phyloP scores from a whole-genome alignment of 2,797 vertebrate species.

The Harpagifer antarcticus region DNA sequence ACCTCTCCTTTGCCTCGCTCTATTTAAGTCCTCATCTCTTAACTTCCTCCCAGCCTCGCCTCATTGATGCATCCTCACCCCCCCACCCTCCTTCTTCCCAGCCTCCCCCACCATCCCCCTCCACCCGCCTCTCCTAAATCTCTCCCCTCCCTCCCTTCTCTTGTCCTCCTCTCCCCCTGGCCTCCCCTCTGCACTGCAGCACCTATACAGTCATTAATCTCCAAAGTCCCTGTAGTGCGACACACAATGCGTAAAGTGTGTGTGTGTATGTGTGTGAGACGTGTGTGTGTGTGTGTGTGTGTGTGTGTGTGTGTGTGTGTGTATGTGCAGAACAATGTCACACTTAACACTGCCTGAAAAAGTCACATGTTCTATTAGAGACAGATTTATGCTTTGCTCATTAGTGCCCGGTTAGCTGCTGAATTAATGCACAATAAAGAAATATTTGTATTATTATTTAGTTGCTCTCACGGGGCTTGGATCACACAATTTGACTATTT shows the following conservation, averaged over 20 bases:
- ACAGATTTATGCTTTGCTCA: conserved; percentile 3
- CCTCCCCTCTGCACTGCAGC: conserved; percentile 56
- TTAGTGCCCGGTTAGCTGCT: not conserved
- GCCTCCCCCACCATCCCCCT: conserved; percentile 16
- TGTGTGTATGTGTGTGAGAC: not conserved
- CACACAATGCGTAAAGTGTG: conserved; percentile 24
- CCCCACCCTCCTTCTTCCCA: conserved; percentile 1
- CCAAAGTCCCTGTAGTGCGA: conserved; percentile 27
- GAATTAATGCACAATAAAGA: not conserved
- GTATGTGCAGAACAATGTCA: not conserved
- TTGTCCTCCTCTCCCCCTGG: conserved; percentile 17
- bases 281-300: not conserved
- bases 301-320: not conserved
- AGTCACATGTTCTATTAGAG: not conserved
- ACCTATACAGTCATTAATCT: conserved; percentile 59
- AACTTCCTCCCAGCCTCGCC: not conserved
- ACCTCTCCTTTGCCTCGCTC: conserved; percentile 9
- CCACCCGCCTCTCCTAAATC: conserved; percentile 43
- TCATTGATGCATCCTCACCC: conserved; percentile 5
- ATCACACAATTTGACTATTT: not conserved
- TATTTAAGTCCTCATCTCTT: conserved; percentile 27
- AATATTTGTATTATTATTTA: not conserved
- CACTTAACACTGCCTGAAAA: conserved; percentile 5
- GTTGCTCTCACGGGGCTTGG: not conserved
- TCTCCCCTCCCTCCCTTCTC: conserved; percentile 30